phyloP scores from a whole-genome alignment of 2,797 vertebrate species.

The Erpetoichthys calabaricus region DNA sequence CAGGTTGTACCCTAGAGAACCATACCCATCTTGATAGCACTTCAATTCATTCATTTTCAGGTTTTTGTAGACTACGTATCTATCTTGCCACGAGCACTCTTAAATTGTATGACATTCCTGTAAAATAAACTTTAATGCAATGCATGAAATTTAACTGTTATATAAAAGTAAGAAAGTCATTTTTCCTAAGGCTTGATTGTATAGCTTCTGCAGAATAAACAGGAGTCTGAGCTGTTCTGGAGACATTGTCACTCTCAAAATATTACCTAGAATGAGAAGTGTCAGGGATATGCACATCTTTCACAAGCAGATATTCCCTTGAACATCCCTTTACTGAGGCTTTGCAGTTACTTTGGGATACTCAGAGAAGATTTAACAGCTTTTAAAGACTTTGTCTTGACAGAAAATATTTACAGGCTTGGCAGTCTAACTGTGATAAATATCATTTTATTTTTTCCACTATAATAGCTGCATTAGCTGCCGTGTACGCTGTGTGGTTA shows the following conservation, averaged over 20 bases:
- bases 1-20: too few relatives aligned
- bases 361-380: slow-evolving; percentile 3
- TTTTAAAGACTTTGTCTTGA: slow-evolving; percentile 4
- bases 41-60: too few relatives aligned
- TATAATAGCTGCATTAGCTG: slow-evolving; percentile 5
- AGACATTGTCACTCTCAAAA: slow-evolving; percentile 3
- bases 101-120: too few relatives aligned
- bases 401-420: slow-evolving; percentile 1
- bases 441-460: slow-evolving; percentile 8
- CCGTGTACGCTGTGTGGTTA: slow-evolving; percentile 5
- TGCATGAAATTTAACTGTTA: too few relatives aligned
- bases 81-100: too few relatives aligned
- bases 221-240: neutral
- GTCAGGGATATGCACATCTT: neutral
- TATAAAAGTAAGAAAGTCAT: too few relatives aligned
- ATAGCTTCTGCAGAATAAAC: neutral
- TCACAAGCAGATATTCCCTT: slow-evolving; percentile 1
- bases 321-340: neutral
- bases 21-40: too few relatives aligned
- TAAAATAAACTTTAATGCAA: too few relatives aligned
- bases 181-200: too few relatives aligned
- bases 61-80: too few relatives aligned
- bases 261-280: slow-evolving; percentile 5
- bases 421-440: slow-evolving; percentile 7
- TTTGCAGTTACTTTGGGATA: slow-evolving; percentile 5